Base-by-base conservation (phyloP, 2,113 vertebrate species). In the Psilopogon haemacephalus region DNA sequence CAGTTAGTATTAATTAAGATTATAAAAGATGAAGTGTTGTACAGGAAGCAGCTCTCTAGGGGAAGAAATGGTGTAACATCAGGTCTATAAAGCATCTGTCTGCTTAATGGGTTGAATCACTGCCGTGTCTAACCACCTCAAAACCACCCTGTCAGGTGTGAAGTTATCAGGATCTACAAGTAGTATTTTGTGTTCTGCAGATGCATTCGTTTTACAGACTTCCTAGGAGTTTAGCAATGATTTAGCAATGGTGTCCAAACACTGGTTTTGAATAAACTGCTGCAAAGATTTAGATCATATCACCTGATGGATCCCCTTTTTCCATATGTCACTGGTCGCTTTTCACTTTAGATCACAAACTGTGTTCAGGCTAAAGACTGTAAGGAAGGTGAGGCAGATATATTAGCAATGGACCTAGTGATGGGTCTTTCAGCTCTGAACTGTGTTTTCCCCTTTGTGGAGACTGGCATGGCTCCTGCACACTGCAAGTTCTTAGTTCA, bases 1-100 rank as follows among this genome's bases (percentile, higher is more conserved):
- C n/a, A 92, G 74, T 89, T 75, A 84, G 38, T 89, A 84, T 82
- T 92, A 84, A 94, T 89, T 77, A 94, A 75, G 54, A 69, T 76
- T 48, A 72, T 89, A 79, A 89, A 87, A 95, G 55, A 82, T 75
- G 48, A 87, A 89, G 55, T 58, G 44, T 35, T 5, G 0, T 60
- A 75, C 15, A 28, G 15, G 35, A 89, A 95, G 63, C 30, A 84
- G 28, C 28, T 86, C 74, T 79, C 67, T 33, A n/a, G 74, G 59
- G 44, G 75, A 27, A 62, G 50, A 94, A 90, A 69, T 28, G 14
- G 9, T 68, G n/a, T 68, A 54, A 62, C 42, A 64, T 32, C 17
- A 54, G 35, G 44, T 64, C 79, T 67, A 35, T 42, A 84, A 84
- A 86, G 67, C 67, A 69, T 58, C 69, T 69, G 35, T 50, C 38